Evolutionary conservation across 1,140 invertebrate species (phyloP), one percentile per base, ranked within the genome.

Genomic region (Listronotus oregonensis): DNA sequence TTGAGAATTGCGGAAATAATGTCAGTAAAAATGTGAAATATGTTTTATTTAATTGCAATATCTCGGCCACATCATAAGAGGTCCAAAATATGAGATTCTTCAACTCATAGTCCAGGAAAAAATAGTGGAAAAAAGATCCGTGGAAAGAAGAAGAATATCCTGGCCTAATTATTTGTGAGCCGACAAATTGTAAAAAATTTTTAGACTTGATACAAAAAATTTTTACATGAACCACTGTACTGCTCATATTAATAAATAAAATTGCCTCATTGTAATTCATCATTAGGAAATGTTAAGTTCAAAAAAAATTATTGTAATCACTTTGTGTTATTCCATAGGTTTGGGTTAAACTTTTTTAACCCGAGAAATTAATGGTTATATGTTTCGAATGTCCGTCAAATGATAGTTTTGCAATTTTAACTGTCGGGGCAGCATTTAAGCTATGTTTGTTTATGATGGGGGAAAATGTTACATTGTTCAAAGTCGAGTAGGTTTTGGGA

Each of bases 371-470:
- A 57, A 57, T 57, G 54, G 42, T 57, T 57, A 44, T 57, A 27
- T 44, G 54, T 15, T 44, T 57, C 27, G 34, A 57, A 43, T 57
- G 54, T 60, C 57, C 57, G 57, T 60, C 57, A 60, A 60, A 60
- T 47, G 57, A 60, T 60, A 60, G 57, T 60, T 60, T 60, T 60
- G 57, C 57, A 60, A 60, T 60, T 60, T 60, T 5, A 60, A 49
- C 44, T 60, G 57, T 60, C 57, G 57, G 44, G 21, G 57, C 37
- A 47, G 3, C 39, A 57, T 57, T 17, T 47, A 14, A 44, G 17
- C 55, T 17, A 56, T 44, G 37, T 21, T 34, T 34, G 46, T 60
- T 18, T 60, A 60, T 49, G 44, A 60, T 60, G 44, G 49, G 31
- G 57, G 47, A 60, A 60, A 60, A 60, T 60, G 40, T 39, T 60